phyloP scores from a whole-genome alignment of 2,797 vertebrate species.

The Pantherophis alleghaniensis region DNA sequence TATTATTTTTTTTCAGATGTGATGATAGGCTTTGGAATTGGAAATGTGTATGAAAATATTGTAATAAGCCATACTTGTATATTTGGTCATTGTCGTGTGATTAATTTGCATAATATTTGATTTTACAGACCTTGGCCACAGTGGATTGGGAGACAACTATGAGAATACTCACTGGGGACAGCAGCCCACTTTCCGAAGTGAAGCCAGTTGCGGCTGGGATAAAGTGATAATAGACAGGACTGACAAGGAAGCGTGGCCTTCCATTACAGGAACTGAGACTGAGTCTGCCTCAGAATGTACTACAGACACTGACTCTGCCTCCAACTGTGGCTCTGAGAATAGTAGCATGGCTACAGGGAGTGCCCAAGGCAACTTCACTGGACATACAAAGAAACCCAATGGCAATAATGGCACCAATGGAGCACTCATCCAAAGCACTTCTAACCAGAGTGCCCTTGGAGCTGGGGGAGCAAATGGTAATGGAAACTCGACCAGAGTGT shows the following conservation, averaged over 20 bases:
- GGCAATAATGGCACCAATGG: conserved; percentile 81
- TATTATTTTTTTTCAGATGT: neutral
- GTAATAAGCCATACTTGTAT: neutral
- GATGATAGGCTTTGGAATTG: neutral
- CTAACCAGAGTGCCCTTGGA: conserved; percentile 78
- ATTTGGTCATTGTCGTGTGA: conserved; percentile 10
- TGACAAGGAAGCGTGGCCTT: conserved; percentile 89
- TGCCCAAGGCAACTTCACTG: conserved; percentile 84
- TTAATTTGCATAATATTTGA: conserved; percentile 60
- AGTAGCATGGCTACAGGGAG: conserved; percentile 95
- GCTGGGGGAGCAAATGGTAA: conserved; percentile 69
- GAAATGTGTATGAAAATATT: neutral
- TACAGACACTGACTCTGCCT: conserved; percentile 84
- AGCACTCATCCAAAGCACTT: conserved; percentile 78
- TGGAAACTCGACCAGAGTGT: conserved; percentile 83
- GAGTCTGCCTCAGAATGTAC: conserved; percentile 88
- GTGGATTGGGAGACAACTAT: conserved; percentile 88
- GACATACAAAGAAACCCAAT: conserved; percentile 89
- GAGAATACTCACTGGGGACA: conserved; percentile 88
- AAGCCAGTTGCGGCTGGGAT: conserved; percentile 86
- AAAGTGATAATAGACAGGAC: conserved; percentile 87
- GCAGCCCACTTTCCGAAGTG: conserved; percentile 79
- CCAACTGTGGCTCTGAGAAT: conserved; percentile 81
- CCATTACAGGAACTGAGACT: conserved; percentile 81
- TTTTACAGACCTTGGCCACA: conserved; percentile 84